These are phyloP conservation scores for Plestiodon gilberti DNA, from an alignment of 2,113 vertebrate species.

Conservation along the genomic window DNA sequence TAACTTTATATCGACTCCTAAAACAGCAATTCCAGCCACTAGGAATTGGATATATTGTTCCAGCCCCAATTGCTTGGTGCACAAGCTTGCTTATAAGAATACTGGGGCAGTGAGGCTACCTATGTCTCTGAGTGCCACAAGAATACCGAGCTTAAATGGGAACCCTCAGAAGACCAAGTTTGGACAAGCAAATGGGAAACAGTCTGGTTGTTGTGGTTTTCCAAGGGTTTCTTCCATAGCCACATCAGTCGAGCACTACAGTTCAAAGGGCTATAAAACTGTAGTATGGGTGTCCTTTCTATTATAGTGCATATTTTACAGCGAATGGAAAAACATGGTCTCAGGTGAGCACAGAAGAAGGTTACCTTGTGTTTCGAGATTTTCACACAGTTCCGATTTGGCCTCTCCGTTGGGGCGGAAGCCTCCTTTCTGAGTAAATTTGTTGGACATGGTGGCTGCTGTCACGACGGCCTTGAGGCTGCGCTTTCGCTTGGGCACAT, in stretches of 20 bases:
- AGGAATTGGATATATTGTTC: not conserved
- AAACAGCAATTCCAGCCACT: not conserved
- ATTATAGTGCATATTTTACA: not conserved
- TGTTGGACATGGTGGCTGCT: conserved; percentile 96
- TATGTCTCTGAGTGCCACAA: not conserved
- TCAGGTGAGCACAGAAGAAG: fast-evolving
- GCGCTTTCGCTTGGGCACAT: conserved; percentile 95
- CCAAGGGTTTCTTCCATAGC: not conserved
- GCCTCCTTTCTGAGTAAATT: conserved; percentile 92
- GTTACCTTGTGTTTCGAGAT: conserved; percentile 92
- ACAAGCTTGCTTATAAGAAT: not conserved
- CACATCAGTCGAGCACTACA: too few species aligned
- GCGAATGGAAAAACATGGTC: not conserved
- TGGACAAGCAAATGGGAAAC: not conserved
- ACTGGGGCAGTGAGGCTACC: not conserved
- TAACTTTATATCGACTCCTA: too few species aligned
- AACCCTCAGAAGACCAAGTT: not conserved
- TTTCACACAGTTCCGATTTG: conserved; percentile 95
- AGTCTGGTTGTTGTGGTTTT: not conserved
- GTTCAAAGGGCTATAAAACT: not conserved
- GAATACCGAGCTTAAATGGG: not conserved
- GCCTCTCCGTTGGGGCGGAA: conserved; percentile 95
- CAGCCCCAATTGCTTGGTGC: not conserved
- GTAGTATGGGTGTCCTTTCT: not conserved
- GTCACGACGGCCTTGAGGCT: conserved; percentile 97